Conservation (phyloP, 2,113 vertebrate genomes). For the Cavia aperea region DNA sequence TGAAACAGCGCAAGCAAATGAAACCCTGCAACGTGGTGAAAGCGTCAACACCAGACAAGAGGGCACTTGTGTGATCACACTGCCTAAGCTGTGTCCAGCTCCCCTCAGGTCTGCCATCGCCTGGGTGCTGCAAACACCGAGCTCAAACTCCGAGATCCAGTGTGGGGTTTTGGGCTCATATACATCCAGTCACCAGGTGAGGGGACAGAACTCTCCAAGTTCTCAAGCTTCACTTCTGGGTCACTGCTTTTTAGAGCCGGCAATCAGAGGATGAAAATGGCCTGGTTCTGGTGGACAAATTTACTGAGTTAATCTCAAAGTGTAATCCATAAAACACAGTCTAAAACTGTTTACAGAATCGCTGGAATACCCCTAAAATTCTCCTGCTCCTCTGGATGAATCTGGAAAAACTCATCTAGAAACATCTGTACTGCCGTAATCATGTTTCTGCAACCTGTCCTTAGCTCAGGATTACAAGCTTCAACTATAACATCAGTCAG, state of each 20-base stretch:
- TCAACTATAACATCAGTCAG: not conserved
- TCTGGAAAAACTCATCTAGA: not conserved
- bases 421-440: not conserved
- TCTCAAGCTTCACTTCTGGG: not conserved
- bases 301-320: not conserved
- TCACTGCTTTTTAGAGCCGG: conserved; percentile 11
- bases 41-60: not conserved
- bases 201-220: not conserved
- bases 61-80: no score
- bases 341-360: not conserved
- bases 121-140: not conserved
- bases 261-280: not conserved
- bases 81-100: not conserved
- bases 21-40: not conserved
- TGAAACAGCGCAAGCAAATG: not conserved
- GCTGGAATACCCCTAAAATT: not conserved
- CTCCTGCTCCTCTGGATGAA: not conserved
- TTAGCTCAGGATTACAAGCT: not conserved
- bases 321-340: not conserved
- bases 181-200: not conserved
- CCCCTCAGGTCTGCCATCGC: not conserved
- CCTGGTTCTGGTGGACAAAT: not conserved
- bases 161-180: not conserved
- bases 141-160: not conserved
- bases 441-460: not conserved